Percentiles rank a stretch among this genome's conserved stretches.
Conservation (phyloP, 2,113 vertebrate species). For the Sapayoa aenigma region DNA sequence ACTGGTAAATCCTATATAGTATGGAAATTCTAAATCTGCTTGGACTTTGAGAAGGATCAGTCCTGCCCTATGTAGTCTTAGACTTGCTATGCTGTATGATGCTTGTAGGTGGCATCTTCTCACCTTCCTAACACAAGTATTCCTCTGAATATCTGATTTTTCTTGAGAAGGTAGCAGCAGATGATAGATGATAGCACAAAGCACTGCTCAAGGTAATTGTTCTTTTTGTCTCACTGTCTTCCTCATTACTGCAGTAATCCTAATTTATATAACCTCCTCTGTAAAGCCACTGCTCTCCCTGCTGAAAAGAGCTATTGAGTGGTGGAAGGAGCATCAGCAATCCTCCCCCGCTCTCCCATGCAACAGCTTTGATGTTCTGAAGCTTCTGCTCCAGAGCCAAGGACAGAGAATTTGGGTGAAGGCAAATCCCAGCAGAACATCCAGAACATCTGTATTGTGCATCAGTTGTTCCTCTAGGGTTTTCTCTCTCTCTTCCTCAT, state of each 20-base stretch:
- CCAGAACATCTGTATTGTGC: background rate
- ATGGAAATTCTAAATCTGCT: background rate
- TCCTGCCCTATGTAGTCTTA: background rate
- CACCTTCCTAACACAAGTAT: background rate
- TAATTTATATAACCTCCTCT: background rate
- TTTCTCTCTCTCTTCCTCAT: background rate
- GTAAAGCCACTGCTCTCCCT: background rate
- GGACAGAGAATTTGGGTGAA: background rate
- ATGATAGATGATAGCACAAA: background rate
- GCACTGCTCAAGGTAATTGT: background rate
- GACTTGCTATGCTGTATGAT: background rate
- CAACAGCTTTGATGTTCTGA: background rate
- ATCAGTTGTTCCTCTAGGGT: background rate
- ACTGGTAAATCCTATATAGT: background rate
- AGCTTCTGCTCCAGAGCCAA: background rate
- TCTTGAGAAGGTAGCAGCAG: background rate
- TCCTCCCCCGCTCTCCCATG: background rate
- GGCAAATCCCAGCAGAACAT: background rate
- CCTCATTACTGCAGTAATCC: background rate
- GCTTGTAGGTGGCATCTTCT: background rate
- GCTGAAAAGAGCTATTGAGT: rapidly evolving
- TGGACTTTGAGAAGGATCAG: background rate
- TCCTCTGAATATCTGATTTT: background rate
- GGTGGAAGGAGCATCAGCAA: background rate
- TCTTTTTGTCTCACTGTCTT: background rate